Base-by-base conservation (phyloP, 1,140 invertebrate species). In the Macrocentrus cingulum region DNA sequence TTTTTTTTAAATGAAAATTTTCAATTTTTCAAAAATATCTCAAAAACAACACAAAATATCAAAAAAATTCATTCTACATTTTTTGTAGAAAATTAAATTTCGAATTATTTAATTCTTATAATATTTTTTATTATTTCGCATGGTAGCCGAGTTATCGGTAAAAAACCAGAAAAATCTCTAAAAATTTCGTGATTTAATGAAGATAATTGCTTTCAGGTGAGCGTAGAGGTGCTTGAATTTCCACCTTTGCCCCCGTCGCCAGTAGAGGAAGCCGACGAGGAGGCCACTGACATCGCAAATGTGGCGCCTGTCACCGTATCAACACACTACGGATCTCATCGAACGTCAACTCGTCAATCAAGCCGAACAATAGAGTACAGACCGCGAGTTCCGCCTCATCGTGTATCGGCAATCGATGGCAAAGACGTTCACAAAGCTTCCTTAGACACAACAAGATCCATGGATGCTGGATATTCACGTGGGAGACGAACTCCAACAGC, bases 201-300 rank as follows among this genome's bases (percentile, higher is more conserved):
- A n/a, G n/a, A 15, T 55, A n/a, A 44, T 64, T 66, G 57, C 23
- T 49, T 80, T 2, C 80, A 86, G 68, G 80, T 83, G 2, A 79
- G 76, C 58, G 81, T 83, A 0, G 82, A 83, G 51, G 80, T 83
- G 19, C 60, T 84, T 11, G 89, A 89, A 58, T 91, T 91, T 60
- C 89, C 89, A n/a, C 89, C 90, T 22, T 72, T 91, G 34, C 90
- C 90, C 6, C 87, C 88, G 1, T 89, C 88, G 0, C 88, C 88
- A 1, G 87, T 90, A 0, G 87, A 89, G 69, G 88, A 90, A 70
- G 87, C 87, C 48, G 86, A 87, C 63, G 87, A 89, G 62, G 87
- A 89, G 59, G 88, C 87, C 63, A 85, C 85, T 8, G 87, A 89
- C 75, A 83, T 88, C 44, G 79, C 81, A 49, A 56, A 81, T 68